Percentiles rank a stretch among this genome's conserved stretches.
These are phyloP conservation scores for Microhierax caerulescens DNA, from an alignment of 2,797 vertebrate species.

Conservation along the genomic window DNA sequence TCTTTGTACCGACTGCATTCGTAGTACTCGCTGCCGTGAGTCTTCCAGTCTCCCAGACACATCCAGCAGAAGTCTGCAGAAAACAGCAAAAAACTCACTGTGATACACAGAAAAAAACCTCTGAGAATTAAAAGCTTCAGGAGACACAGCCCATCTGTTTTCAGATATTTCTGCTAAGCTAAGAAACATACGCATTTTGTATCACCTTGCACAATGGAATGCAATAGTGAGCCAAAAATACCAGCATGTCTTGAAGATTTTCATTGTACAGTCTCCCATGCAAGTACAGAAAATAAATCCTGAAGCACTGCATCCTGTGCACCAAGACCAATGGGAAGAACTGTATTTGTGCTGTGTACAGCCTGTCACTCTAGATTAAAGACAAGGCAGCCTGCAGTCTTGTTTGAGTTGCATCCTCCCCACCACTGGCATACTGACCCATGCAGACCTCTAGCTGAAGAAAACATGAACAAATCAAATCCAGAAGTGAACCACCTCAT, in stretches of 20 bases:
- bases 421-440: background rate
- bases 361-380: background rate
- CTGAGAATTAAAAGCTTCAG: background rate
- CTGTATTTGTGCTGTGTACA: background rate
- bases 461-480: background rate
- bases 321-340: background rate
- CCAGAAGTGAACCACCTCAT: background rate
- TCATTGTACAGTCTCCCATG: background rate
- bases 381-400: background rate
- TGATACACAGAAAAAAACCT: background rate
- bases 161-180: constrained; percentile 29
- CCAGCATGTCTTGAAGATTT: background rate
- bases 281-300: background rate
- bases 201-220: background rate
- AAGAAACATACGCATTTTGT: background rate
- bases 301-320: background rate
- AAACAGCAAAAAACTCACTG: constrained; percentile 34
- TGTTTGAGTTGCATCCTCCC: background rate
- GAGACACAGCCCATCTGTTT: constrained; percentile 36
- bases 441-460: background rate
- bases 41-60: constrained; percentile 99
- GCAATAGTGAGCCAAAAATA: constrained; percentile 2
- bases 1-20: constrained; percentile 99
- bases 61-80: constrained; percentile 98
- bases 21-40: constrained; percentile 98